A percentile compares a stretch with the other conserved stretches of the same genome.
These are phyloP conservation scores for Fistularia commersonii DNA, from an alignment of 2,797 vertebrate genomes.

Conservation along the genomic window DNA sequence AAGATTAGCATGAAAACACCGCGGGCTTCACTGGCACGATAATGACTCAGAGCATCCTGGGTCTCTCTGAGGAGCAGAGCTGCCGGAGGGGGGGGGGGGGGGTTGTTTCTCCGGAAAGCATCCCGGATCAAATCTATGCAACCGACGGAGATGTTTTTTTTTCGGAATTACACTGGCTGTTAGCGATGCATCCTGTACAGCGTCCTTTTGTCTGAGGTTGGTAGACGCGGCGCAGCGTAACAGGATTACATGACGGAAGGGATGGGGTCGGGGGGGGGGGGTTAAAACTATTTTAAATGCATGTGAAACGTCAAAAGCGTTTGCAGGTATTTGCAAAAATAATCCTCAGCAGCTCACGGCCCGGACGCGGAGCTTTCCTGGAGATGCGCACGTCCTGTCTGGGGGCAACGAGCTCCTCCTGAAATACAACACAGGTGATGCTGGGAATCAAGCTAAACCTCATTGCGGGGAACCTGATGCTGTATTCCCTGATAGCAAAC, in stretches of 20 bases:
- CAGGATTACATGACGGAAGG: neutral
- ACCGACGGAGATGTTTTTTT: neutral
- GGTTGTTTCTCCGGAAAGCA: constrained; percentile 32
- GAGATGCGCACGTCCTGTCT: too few relatives aligned
- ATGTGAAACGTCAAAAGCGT: too few relatives aligned
- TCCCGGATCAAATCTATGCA: constrained; percentile 41
- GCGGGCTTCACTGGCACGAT: neutral
- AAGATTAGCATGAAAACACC: constrained; percentile 11
- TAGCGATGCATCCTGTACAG: constrained; percentile 38
- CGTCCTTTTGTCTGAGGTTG: constrained; percentile 24
- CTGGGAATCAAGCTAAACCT: too few relatives aligned
- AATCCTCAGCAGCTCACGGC: too few relatives aligned
- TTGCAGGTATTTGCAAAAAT: too few relatives aligned
- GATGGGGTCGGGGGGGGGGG: constrained; percentile 3
- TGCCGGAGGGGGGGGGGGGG: constrained; percentile 17
- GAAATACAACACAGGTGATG: too few relatives aligned
- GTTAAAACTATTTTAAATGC: neutral
- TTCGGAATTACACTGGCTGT: constrained; percentile 41
- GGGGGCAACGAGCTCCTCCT: too few relatives aligned
- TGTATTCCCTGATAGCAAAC: too few relatives aligned
- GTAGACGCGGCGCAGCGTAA: neutral
- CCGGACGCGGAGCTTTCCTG: too few relatives aligned
- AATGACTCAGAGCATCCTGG: neutral
- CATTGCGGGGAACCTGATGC: too few relatives aligned
- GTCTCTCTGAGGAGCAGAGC: neutral